Conservation (phyloP, 2,888 invertebrate species). For the Ichneumon xanthorius region DNA sequence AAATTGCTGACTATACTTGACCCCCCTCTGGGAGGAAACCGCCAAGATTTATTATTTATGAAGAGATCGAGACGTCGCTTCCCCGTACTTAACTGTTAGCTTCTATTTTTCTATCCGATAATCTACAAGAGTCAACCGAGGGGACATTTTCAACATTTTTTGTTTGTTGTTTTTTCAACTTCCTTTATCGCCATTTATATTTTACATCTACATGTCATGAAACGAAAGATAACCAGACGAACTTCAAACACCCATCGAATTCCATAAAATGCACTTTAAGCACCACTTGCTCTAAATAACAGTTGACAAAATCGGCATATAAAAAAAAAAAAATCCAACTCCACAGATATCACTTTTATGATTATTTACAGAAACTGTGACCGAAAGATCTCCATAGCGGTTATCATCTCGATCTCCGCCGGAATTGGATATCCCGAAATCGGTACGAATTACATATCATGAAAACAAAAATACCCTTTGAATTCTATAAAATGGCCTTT, state of each 20-base stretch:
- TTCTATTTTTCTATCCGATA: constrained; percentile 25
- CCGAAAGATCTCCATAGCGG: neutral
- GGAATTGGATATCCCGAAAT: constrained; percentile 48
- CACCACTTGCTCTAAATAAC: neutral
- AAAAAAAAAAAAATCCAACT: constrained; percentile 2
- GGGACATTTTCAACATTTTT: neutral
- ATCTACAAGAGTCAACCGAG: neutral
- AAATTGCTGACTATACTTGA: constrained; percentile 74
- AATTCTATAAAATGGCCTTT: neutral
- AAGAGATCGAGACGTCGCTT: constrained; percentile 55
- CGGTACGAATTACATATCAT: neutral
- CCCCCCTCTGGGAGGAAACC: constrained; percentile 57
- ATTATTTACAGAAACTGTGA: constrained; percentile 12
- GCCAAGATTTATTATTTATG: constrained; percentile 70
- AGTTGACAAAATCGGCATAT: constrained; percentile 7
- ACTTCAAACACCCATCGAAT: too few relatives aligned
- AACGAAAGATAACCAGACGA: too few relatives aligned
- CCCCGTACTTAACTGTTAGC: constrained; percentile 15
- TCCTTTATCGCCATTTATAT: neutral
- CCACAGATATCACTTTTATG: constrained; percentile 7
- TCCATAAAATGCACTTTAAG: neutral
- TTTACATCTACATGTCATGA: too few relatives aligned
- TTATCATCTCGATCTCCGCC: constrained; percentile 32
- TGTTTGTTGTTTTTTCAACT: neutral
- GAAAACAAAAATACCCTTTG: too few relatives aligned